Evolutionary conservation across 2,113 vertebrate species (phyloP).

Genomic region (Helogale parvula): DNA sequence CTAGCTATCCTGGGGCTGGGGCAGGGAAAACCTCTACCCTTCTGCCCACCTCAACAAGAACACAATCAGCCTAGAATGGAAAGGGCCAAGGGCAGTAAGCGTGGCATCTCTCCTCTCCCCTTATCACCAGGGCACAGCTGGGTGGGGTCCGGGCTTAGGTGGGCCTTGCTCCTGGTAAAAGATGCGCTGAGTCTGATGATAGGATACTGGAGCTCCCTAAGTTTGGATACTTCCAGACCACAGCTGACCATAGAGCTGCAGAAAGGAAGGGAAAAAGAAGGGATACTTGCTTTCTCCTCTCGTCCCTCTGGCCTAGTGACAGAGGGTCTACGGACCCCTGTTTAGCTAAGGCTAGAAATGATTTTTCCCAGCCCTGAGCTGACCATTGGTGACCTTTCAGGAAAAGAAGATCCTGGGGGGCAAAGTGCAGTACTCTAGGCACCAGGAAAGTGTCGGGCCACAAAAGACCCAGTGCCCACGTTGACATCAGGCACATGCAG

Average conservation of each 20-base stretch:
- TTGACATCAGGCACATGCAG: neutral
- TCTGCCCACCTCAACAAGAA: neutral
- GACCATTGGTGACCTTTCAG: conserved; percentile 16
- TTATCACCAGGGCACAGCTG: neutral
- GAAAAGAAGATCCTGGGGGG: conserved; percentile 43
- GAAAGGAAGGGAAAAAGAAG: neutral
- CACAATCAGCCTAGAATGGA: neutral
- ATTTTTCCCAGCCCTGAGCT: conserved; percentile 17
- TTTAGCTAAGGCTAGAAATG: neutral
- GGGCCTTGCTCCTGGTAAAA: conserved; percentile 7
- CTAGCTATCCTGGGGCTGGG: neutral
- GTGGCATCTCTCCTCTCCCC: neutral
- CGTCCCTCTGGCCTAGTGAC: neutral
- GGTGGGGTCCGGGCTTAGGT: neutral
- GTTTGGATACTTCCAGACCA: neutral
- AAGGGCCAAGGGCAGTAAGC: neutral
- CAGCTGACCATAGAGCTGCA: neutral
- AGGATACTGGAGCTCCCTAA: neutral
- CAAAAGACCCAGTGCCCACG: neutral
- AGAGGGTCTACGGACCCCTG: neutral
- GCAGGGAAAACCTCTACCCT: neutral
- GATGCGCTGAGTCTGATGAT: neutral
- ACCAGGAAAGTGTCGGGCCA: neutral
- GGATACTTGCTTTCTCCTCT: neutral
- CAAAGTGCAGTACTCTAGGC: conserved; percentile 67